Evolutionary conservation across 1,140 invertebrate species (phyloP), one percentile per base, ranked within the genome.

Genomic region (Formica selysi): DNA sequence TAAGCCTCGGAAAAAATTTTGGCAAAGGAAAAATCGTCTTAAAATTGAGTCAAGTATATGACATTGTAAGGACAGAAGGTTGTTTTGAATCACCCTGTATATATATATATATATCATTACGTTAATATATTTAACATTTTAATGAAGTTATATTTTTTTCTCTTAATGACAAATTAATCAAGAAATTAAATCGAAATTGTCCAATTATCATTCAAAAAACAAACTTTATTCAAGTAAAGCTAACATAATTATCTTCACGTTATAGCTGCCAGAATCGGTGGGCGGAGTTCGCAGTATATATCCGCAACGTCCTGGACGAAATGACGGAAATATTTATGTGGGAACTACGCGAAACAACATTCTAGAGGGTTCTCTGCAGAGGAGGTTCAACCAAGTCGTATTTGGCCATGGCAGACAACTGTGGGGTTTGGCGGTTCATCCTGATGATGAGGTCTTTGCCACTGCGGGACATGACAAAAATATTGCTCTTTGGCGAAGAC

Each of bases 311-410:
- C 97, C 97, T 1, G 97, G 97, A 1, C 96, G 97, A 86, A 98
- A 98, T 90, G 98, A 99, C 91, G 98, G 98, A 0, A 98, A 98
- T 92, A 97, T 99, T 73, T 99, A 98, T 92, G 97, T 99, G 8
- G 98, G 98, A 19, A 99, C 98, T 8, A 98, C 98, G 0, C 97
- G 97, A 81, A 99, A 99, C 93, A 98, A 98, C 91, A 98, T 99
- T 65, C 95, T 99, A 85, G 98, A 99, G 94, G 98, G 98, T n/a
- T 98, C 98, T 1, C 93, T 99, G 41, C 98, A 98, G 90, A 96
- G 98, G 86, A 96, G 98, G 92, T 98, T 99, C 92, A 98, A 98
- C 90, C 98, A 98, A 95, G 96, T 98, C n/a, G 96, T 98, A 62
- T 98, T 98, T 90, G 98, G 98, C 3, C 99, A 99, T 94, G 97